These are phyloP conservation scores for Cheiracanthium punctorium DNA, from an alignment of 2,888 invertebrate genomes.

Conservation along the genomic window DNA sequence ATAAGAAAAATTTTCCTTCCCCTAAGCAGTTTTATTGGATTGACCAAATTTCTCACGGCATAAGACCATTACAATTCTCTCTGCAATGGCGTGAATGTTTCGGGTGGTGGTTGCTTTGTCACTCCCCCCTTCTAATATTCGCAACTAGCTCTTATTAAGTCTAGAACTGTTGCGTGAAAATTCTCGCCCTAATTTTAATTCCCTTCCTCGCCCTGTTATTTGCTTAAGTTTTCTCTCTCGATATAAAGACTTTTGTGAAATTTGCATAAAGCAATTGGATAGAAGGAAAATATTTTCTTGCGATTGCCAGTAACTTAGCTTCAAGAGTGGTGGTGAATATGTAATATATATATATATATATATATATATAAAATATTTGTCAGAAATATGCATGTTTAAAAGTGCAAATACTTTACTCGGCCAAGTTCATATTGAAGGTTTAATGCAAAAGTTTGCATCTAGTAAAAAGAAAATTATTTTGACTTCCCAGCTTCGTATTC, in stretches of 20 bases:
- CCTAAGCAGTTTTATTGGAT: slow-evolving; percentile 53
- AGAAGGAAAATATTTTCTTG: background rate
- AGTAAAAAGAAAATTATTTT: no score
- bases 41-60: slow-evolving; percentile 57
- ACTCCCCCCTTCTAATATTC: slow-evolving; percentile 30
- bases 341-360: no score
- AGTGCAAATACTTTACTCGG: no score
- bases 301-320: background rate
- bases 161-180: slow-evolving; percentile 58
- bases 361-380: no score
- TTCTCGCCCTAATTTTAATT: slow-evolving; percentile 10
- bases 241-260: slow-evolving; percentile 31
- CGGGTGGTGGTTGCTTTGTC: slow-evolving; percentile 13
- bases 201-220: slow-evolving; percentile 34
- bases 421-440: no score
- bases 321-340: no score
- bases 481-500: no score
- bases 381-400: no score
- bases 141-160: slow-evolving; percentile 48
- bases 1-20: slow-evolving; percentile 29
- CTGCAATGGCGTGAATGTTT: slow-evolving; percentile 28
- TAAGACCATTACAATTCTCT: slow-evolving; percentile 51
- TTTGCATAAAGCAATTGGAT: slow-evolving; percentile 52
- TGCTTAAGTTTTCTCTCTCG: slow-evolving; percentile 38
- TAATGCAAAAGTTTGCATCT: no score